Evolutionary conservation across 2,797 vertebrate species (phyloP).

Genomic region (Bucorvus abyssinicus): DNA sequence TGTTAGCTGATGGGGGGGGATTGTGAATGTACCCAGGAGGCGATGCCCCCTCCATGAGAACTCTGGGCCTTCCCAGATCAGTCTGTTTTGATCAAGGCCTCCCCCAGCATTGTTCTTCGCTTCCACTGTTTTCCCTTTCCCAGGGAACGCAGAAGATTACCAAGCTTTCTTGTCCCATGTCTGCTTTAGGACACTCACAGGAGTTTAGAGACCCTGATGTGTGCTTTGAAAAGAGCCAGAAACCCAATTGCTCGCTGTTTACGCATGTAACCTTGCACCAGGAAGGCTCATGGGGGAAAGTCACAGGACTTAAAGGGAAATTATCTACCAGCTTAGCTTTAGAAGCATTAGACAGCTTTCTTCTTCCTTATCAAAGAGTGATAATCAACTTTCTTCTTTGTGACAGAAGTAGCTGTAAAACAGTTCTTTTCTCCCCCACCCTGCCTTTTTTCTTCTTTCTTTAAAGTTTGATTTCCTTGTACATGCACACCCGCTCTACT

Average conservation of each 20-base stretch:
- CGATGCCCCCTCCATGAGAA: fast-evolving
- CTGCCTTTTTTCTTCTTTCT: conserved; percentile 38
- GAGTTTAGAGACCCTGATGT: background rate
- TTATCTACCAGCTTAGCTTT: background rate
- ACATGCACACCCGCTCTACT: background rate
- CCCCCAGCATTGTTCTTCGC: background rate
- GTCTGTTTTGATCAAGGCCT: background rate
- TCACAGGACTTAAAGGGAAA: conserved; percentile 26
- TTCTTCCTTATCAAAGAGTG: conserved; percentile 63
- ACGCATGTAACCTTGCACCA: background rate
- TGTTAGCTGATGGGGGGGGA: no score
- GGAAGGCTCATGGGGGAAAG: background rate
- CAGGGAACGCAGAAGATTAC: background rate
- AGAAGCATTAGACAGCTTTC: conserved; percentile 57
- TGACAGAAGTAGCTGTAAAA: conserved; percentile 58
- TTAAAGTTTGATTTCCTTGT: conserved; percentile 48
- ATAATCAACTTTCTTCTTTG: conserved; percentile 62
- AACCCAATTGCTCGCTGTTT: background rate
- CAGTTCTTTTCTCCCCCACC: background rate
- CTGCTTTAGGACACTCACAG: background rate
- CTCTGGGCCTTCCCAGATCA: background rate
- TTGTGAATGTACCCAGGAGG: background rate
- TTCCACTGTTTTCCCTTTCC: background rate
- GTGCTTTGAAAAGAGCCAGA: background rate
- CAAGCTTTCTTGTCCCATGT: background rate